Conservation (phyloP, 2,113 vertebrate species). For the Chionis minor region DNA sequence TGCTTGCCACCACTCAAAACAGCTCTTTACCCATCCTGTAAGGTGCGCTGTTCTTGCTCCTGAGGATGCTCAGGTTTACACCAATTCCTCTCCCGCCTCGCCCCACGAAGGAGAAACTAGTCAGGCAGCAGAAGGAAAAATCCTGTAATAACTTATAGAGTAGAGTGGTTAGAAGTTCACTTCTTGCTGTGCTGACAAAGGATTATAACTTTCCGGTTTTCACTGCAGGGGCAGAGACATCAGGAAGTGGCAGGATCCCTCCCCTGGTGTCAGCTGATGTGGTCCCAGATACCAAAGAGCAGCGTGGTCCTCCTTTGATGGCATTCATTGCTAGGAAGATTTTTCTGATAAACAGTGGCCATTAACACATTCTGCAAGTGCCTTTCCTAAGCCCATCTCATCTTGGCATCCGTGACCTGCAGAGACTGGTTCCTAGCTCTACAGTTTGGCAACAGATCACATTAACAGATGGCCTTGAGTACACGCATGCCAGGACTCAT, state of each 20-base stretch:
- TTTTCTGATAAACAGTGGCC: not conserved
- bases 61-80: not conserved
- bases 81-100: not conserved
- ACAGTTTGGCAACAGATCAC: not conserved
- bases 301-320: not conserved
- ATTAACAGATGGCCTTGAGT: not conserved
- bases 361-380: slow-evolving; percentile 12
- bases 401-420: not conserved
- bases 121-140: not conserved
- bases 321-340: not conserved
- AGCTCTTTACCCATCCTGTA: not conserved
- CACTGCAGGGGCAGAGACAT: not conserved
- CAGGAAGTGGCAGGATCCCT: not conserved
- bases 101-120: not conserved
- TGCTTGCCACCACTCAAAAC: not conserved
- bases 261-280: not conserved
- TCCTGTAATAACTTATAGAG: not conserved
- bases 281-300: not conserved
- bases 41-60: not conserved
- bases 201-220: not conserved
- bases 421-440: not conserved
- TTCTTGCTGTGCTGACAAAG: not conserved
- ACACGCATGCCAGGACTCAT: not conserved
- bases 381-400: not conserved
- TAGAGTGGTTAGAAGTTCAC: not conserved